Evolutionary conservation across 2,113 vertebrate species (phyloP), one percentile per base, ranked within the genome.

Genomic region (Triplophysa dalaica): DNA sequence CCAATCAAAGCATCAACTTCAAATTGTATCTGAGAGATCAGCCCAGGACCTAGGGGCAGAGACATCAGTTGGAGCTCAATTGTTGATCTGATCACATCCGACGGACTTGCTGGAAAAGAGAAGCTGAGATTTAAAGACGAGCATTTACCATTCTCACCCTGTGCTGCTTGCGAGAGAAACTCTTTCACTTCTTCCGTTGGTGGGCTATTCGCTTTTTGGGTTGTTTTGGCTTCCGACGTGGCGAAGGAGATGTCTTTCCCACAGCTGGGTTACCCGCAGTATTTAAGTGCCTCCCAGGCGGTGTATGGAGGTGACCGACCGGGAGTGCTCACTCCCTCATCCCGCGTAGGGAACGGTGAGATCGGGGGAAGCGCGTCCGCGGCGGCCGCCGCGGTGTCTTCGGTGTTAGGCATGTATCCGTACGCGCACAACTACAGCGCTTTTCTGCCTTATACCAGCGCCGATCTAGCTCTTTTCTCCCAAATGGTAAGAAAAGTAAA

Each of bases 1-100:
- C 96, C 96, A 98, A 97, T 98, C 95, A 98, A 96, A 95, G 95
- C 95, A 95, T 97, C 95, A 97, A 97, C 95, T 98, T 96, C 95
- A 96, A 97, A 97, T 96, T 95, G 95, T 94, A 95, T 95, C 94
- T 94, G 95, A 94, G 92, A 95, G 95, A 96, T 96, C 94, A 94
- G 96, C 95, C 94, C 91, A 93, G 94, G 95, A 97, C 94, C 95
- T 93, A 92, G 92, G 95, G 94, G 95, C 96, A 94, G 94, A 93
- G 94, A 94, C 95, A 95, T 95, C 96, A 98, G 95, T 97, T 94
- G 95, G 95, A 95, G 95, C 95, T 94, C 94, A 95, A 96, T 95
- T 95, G 95, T 94, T 94, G 95, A 96, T 93, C 94, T 91, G 94
- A 95, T 95, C 95, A 95, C 96, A 96, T 95, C 95, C 94, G 92